Percentiles rank a stretch among this genome's conserved stretches.
These are phyloP conservation scores for Rhipidura dahli DNA, from an alignment of 2,113 vertebrate genomes.

Conservation along the genomic window DNA sequence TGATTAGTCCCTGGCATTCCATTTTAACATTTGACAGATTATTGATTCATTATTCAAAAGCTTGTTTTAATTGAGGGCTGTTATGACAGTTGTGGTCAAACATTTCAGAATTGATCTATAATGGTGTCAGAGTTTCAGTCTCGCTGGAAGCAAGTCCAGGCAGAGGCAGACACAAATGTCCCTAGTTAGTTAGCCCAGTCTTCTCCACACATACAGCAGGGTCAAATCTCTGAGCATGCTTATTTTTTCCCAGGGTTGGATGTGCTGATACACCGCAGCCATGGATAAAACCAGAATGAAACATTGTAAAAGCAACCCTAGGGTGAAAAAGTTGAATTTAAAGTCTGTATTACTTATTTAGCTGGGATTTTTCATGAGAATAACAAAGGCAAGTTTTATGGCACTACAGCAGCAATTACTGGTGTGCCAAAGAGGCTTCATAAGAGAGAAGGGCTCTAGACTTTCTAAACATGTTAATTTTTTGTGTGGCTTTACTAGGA, in stretches of 20 bases:
- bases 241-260: neutral
- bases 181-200: neutral
- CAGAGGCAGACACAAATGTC: neutral
- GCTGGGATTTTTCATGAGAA: neutral
- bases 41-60: constrained; percentile 49
- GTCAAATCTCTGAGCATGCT: neutral
- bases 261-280: neutral
- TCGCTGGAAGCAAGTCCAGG: neutral
- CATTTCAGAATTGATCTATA: constrained; percentile 7
- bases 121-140: neutral
- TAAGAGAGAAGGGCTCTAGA: neutral
- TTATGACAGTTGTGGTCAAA: constrained; percentile 5
- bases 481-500: neutral
- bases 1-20: neutral
- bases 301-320: neutral
- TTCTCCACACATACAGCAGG: neutral
- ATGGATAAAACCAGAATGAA: neutral
- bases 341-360: neutral
- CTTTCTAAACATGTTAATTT: neutral
- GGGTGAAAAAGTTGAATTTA: neutral
- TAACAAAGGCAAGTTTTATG: neutral
- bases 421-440: neutral
- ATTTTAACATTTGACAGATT: constrained; percentile 14
- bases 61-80: constrained; percentile 10
- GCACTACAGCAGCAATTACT: neutral